These are phyloP conservation scores for Allobates femoralis DNA, from an alignment of 2,797 vertebrate species.

Conservation along the genomic window DNA sequence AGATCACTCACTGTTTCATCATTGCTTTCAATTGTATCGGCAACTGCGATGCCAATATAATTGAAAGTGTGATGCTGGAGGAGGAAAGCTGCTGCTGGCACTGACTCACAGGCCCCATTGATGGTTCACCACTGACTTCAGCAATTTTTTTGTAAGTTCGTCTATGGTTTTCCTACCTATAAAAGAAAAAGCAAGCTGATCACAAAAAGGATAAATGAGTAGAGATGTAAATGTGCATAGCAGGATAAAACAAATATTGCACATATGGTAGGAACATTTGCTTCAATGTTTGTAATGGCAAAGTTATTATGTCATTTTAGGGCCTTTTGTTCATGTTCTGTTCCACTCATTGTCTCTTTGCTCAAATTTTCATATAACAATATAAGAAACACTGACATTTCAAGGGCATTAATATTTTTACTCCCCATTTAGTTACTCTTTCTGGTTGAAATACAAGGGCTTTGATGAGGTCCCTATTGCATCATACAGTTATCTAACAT, in stretches of 20 bases:
- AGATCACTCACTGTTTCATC: too few relatives aligned
- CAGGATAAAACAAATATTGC: slow-evolving; percentile 4
- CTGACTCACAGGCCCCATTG: too few relatives aligned
- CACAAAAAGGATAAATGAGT: slow-evolving; percentile 12
- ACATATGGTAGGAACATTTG: slow-evolving; percentile 31
- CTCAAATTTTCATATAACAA: neutral
- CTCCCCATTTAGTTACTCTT: neutral
- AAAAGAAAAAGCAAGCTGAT: slow-evolving; percentile 7
- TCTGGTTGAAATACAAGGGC: neutral
- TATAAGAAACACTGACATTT: neutral
- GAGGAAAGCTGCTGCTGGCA: too few relatives aligned
- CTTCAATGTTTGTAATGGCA: neutral
- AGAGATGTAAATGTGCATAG: slow-evolving; percentile 6
- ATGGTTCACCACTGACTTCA: too few relatives aligned
- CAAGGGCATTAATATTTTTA: neutral
- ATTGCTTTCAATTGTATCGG: too few relatives aligned
- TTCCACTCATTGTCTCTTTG: neutral
- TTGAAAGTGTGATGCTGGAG: too few relatives aligned
- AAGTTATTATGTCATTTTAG: neutral
- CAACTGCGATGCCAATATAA: too few relatives aligned
- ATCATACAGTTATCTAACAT: neutral
- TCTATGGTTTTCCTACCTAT: neutral
- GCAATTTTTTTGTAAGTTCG: slow-evolving; percentile 17
- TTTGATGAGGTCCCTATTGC: neutral
- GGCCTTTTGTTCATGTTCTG: neutral